Evolutionary conservation across 2,113 vertebrate species (phyloP).

Genomic region (Podarcis raffonei): DNA sequence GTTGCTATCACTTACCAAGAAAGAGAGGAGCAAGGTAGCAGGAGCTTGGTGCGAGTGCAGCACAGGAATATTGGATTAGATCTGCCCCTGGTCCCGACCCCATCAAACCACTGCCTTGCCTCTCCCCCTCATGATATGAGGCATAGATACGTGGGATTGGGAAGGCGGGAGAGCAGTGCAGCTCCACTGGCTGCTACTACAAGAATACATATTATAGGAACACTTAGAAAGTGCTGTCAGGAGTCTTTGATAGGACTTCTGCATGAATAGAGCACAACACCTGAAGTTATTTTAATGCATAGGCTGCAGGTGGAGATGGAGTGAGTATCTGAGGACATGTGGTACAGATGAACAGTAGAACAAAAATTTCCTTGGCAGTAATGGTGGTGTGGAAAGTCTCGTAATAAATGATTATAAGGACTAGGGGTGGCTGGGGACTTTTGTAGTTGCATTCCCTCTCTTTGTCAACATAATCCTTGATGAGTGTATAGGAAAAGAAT

Average conservation of each 20-base stretch:
- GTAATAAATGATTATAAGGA: not conserved
- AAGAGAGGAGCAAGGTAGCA: no score
- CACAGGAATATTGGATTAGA: no score
- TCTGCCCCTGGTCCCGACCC: no score
- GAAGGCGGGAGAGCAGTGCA: no score
- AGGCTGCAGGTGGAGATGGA: not conserved
- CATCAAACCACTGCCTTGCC: no score
- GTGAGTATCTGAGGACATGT: not conserved
- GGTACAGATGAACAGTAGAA: not conserved
- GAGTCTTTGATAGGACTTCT: not conserved
- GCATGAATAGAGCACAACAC: not conserved
- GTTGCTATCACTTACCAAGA: no score
- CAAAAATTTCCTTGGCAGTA: not conserved
- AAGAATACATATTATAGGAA: not conserved
- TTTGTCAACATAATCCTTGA: not conserved
- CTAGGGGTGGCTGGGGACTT: not conserved
- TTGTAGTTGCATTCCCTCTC: not conserved
- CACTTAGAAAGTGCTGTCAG: not conserved
- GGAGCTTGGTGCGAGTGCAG: no score
- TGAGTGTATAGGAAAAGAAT: not conserved
- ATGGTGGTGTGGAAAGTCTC: not conserved
- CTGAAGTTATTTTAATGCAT: not conserved
- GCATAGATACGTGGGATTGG: no score
- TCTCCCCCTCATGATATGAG: no score
- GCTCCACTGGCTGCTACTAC: not conserved